Evolutionary conservation across 2,888 invertebrate species (phyloP), one percentile per base, ranked within the genome.

Genomic region (Drosophila pseudotalamancana): DNA sequence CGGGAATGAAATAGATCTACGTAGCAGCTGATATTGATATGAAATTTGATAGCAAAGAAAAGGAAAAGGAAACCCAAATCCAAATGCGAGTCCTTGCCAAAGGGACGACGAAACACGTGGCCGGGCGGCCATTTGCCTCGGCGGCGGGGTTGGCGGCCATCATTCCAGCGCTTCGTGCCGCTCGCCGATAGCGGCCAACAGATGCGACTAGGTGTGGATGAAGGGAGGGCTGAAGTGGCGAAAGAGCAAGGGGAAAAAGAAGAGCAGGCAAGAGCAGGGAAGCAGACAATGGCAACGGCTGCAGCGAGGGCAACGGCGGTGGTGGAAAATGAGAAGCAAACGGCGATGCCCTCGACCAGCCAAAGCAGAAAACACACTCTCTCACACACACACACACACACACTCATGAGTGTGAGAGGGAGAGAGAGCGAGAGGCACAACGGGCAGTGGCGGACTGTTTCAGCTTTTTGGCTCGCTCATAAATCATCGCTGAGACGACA

Each of bases 401-500:
- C 14, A 56, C 40, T 62, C 40, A 59, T 67, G 69, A 54, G 61
- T 40, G 27, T 18, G 37, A 27, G 51, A 35, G 21, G 21, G 19
- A 60, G 32, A 18, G 12, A 31, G 29, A 23, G 21, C 16, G 64
- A 65, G 62, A 46, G 59, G 34, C 31, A 61, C 40, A 65, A 61
- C 66, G 62, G 49, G 42, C 74, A 57, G 48, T 42, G 75, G 51
- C 57, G 57, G 70, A 77, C 61, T 63, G 69, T 67, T 82, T 79
- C 72, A 72, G 74, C 73, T 77, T 80, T 87, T 82, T 70, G 71
- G 73, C 45, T 53, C 65, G 72, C 49, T 59, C 88, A 80, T 87
- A 87, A 87, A 87, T 87, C 87, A 87, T 87, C 49, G 68, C 86
- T 78, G 87, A 87, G 87, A 87, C 81, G 87, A 88, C 87, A 87